These are phyloP conservation scores for Mythimna vitellina DNA, from an alignment of 2,888 invertebrate genomes.

Conservation along the genomic window DNA sequence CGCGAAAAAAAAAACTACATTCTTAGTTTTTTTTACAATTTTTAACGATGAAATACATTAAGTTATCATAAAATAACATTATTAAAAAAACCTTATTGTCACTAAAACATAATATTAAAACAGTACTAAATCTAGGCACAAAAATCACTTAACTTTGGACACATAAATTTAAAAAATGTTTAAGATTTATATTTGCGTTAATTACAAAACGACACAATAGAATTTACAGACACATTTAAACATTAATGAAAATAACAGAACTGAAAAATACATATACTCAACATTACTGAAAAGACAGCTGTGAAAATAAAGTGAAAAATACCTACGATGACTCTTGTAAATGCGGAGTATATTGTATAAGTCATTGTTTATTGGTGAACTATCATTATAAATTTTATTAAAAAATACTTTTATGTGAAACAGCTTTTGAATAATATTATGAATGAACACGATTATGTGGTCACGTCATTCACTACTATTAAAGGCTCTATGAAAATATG, in stretches of 20 bases:
- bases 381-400: neutral
- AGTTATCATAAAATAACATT: neutral
- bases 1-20: neutral
- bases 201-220: neutral
- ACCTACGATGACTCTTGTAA: neutral
- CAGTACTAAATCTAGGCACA: neutral
- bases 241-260: neutral
- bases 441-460: conserved; percentile 11
- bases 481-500: neutral
- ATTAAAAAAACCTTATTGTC: neutral
- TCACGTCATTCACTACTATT: neutral
- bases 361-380: neutral
- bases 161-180: neutral
- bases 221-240: neutral
- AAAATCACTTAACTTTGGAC: neutral
- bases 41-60: neutral
- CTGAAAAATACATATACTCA: too few species aligned
- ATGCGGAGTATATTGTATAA: neutral
- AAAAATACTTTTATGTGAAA: neutral
- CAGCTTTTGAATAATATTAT: neutral
- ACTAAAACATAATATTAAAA: neutral
- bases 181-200: neutral
- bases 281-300: neutral
- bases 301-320: neutral
- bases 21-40: neutral